phyloP scores from a whole-genome alignment of 2,113 vertebrate species.

The Sciurus niger region DNA sequence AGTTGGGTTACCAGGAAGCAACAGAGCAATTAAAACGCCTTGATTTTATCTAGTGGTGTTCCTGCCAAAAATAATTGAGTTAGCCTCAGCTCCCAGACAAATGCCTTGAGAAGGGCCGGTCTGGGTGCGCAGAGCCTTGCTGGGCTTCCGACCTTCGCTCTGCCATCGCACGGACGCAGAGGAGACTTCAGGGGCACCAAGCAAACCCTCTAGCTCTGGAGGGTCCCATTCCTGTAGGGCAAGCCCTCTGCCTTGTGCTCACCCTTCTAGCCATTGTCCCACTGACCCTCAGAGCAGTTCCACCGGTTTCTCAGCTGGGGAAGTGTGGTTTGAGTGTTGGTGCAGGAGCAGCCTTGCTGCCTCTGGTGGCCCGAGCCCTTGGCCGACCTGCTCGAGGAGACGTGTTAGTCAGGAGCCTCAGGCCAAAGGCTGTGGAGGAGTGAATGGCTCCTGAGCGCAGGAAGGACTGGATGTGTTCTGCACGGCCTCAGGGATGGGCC shows the following conservation, averaged over 20 bases:
- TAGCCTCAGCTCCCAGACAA: not conserved
- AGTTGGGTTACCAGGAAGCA: constrained; percentile 39
- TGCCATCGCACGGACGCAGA: not conserved
- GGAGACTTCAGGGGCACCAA: not conserved
- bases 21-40: constrained; percentile 20
- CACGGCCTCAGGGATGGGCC: not conserved
- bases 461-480: not conserved
- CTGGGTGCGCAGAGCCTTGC: fast-evolving
- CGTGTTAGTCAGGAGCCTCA: not conserved
- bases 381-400: too few relatives aligned
- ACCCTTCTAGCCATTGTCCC: not conserved
- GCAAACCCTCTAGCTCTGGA: not conserved
- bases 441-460: too few relatives aligned
- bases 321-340: not conserved
- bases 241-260: not conserved
- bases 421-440: too few relatives aligned
- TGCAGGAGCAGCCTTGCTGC: not conserved
- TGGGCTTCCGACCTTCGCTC: too few relatives aligned
- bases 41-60: constrained; percentile 39
- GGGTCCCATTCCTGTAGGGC: not conserved
- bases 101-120: not conserved
- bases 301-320: not conserved
- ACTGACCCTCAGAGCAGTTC: too few relatives aligned
- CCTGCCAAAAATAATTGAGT: constrained; percentile 40
- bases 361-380: not conserved